phyloP scores from a whole-genome alignment of 2,888 invertebrate species.

The Keiferia lycopersicella region DNA sequence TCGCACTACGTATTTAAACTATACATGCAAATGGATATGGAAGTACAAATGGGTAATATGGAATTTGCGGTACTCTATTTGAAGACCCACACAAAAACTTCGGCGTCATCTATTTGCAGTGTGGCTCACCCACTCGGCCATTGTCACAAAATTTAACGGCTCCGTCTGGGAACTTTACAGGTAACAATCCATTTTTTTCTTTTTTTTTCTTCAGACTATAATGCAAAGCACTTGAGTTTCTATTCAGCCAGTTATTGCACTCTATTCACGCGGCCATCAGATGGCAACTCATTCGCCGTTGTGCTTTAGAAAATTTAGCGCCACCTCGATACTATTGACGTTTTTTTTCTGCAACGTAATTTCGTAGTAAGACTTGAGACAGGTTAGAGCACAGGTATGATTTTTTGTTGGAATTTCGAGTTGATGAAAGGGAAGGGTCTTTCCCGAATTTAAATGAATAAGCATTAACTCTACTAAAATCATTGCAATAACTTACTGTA shows the following conservation, averaged over 20 bases:
- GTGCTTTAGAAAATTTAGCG: conserved; percentile 64
- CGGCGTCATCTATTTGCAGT: conserved; percentile 20
- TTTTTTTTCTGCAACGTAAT: conserved; percentile 63
- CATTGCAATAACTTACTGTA: background rate
- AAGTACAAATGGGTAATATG: background rate
- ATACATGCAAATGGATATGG: too few species aligned
- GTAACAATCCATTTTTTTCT: conserved; percentile 10
- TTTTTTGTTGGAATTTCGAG: conserved; percentile 44
- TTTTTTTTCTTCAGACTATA: conserved; percentile 35
- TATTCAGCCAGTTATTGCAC: conserved; percentile 54
- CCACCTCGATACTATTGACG: conserved; percentile 61
- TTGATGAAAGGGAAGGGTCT: conserved; percentile 48
- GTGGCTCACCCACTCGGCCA: conserved; percentile 33
- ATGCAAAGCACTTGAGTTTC: conserved; percentile 45
- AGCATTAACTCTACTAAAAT: background rate
- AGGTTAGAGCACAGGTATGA: conserved; percentile 64
- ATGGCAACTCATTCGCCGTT: conserved; percentile 37
- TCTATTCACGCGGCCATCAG: conserved; percentile 41
- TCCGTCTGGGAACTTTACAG: conserved; percentile 25
- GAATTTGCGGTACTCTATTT: conserved; percentile 13
- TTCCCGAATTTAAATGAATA: conserved; percentile 47
- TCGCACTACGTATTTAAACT: too few species aligned
- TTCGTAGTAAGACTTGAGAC: conserved; percentile 64
- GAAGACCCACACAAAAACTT: conserved; percentile 11
- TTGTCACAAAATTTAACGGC: conserved; percentile 30